Base-by-base conservation (phyloP, 2,888 invertebrate species). In the Pachliopta kotzebuea region DNA sequence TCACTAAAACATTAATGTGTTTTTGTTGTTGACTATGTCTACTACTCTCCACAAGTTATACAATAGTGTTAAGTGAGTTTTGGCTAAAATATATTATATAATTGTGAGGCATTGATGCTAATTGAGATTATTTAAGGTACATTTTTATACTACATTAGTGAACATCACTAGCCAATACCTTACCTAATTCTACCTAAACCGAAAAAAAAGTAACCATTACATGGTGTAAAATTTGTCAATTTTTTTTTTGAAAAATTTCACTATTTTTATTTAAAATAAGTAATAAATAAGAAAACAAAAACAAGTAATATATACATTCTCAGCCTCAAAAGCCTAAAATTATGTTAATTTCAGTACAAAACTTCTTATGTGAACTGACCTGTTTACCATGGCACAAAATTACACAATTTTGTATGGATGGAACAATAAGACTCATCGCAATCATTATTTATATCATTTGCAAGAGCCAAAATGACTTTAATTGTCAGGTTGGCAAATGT, bases 61-160 rank as follows among this genome's bases (percentile, higher is more conserved):
- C 37, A 53, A 53, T 23, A 57, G 31, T 53, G 42, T 61, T 60
- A 60, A 56, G 56, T 61, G 49, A 66, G 50, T 65, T 66, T 63
- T 62, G 37, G 56, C 63, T 62, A 66, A 66, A 62, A 62, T 58
- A 62, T 57, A 67, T 67, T 67, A 67, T 63, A 67, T 37, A 67
- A 68, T 68, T 69, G 66, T 68, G 70, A 72, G 68, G 68, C 69
- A 67, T 73, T 74, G 62, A 84, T 72, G 74, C 79, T 86, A 86
- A 79, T 80, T 88, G 90, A 90, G 88, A 90, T 90, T 88, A 86
- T 87, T 84, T 70, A 85, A 88, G 86, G 86, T 88, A 89, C 83
- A 84, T 74, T 73, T 79, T 77, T 73, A 75, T 74, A 60, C 77
- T 83, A 83, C 68, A 79, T 80, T 80, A 82, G 80, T 83, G 75